phyloP scores from a whole-genome alignment of 2,888 invertebrate genomes.

The Metopia argyrocephala region DNA sequence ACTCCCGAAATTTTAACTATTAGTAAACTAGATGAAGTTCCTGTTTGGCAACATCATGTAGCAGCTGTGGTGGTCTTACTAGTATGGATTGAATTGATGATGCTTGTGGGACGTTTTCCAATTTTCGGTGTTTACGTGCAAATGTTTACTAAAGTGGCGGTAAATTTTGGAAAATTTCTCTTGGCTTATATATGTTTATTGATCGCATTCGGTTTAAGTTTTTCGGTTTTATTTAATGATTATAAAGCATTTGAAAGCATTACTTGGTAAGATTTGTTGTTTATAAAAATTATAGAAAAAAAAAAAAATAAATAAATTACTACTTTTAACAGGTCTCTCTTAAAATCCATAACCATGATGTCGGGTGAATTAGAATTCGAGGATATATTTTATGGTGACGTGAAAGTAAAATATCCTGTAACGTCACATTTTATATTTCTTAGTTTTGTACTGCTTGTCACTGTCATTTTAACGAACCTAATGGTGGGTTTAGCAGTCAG shows the following conservation, averaged over 20 bases:
- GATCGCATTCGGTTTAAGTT: constrained; percentile 88
- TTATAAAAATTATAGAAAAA: no score
- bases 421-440: constrained; percentile 88
- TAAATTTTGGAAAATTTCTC: constrained; percentile 90
- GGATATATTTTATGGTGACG: constrained; percentile 85
- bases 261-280: constrained; percentile 70
- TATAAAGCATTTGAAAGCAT: constrained; percentile 85
- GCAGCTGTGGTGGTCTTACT: constrained; percentile 89
- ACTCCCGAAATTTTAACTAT: constrained; percentile 75
- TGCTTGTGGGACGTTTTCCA: constrained; percentile 91
- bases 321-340: constrained; percentile 76
- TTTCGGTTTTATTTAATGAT: constrained; percentile 89
- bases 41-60: constrained; percentile 88
- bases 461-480: constrained; percentile 89
- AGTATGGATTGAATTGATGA: constrained; percentile 91
- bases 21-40: constrained; percentile 72
- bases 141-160: constrained; percentile 91
- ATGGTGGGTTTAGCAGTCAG: constrained; percentile 92
- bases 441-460: constrained; percentile 87
- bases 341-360: constrained; percentile 93
- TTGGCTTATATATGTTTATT: constrained; percentile 89
- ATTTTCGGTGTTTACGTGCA: constrained; percentile 92
- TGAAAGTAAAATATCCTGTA: constrained; percentile 82
- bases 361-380: constrained; percentile 92
- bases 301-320: not conserved